Base-by-base conservation (phyloP, 2,797 vertebrate species). In the Lerista edwardsae region DNA sequence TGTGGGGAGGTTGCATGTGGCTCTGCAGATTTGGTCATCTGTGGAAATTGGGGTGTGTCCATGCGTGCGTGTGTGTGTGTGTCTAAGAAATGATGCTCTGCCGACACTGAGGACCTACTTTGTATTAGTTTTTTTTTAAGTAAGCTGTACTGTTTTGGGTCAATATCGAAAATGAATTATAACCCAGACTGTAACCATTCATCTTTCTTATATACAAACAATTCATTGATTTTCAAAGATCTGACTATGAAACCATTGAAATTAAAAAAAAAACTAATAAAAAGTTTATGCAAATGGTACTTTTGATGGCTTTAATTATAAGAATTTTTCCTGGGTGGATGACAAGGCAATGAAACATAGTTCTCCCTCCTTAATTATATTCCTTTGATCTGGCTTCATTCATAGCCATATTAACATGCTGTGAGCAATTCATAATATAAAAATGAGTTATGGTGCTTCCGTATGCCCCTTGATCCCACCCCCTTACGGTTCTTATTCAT, bases 371-470 rank as follows among this genome's bases (percentile, higher is more conserved):
- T 81, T 55, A 86, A 74, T 71, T 59, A 67, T 34, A 19, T 47
- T 12, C 36, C 82, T 90, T 86, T 87, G 44, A 65, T 90, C 10
- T 64, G 84, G 51, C 19, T 51, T 83, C 4, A 85, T 86, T 93
- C 76, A 31, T 55, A 80, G 71, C 1, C 21, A 36, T 39, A 51
- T 55, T 61, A 68, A 91, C 69, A 88, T 89, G 29, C 44, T 86
- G 57, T 57, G 4, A 75, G 9, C 14, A 12, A 47, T 4, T 27
- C 14, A 67, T 41, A 55, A 78, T 27, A 17, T 7, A 65, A 65
- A 82, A 82, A 12, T 34, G 72, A 83, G n/a, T 31, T 82, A 0
- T 0, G 44, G 23, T 21, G 21, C 9, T 68, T 69, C 10, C 27
- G 51, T 86, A 61, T 31, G 12, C 25, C n/a, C 2, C 31, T 41